phyloP scores from a whole-genome alignment of 30 jellyfish, hydroid and myxozoan species.

The Aurelia sp. region DNA sequence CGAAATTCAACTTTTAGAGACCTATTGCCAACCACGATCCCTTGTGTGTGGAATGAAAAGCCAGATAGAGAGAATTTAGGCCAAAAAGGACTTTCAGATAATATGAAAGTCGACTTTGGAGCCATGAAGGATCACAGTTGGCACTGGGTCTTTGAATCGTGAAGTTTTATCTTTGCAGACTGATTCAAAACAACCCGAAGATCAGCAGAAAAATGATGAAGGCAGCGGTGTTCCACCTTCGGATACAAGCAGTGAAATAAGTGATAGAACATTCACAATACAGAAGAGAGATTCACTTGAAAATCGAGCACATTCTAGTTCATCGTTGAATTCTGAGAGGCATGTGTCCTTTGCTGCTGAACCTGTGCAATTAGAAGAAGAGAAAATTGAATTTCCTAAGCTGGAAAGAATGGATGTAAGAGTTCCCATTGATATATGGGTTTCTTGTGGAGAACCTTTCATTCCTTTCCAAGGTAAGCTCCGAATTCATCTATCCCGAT shows the following conservation, averaged over 20 bases:
- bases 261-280: constrained; percentile 18
- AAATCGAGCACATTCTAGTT: not conserved
- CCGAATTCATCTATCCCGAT: not conserved
- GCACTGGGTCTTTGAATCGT: too few species aligned
- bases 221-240: not conserved
- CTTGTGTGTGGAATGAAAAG: too few species aligned
- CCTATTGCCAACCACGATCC: too few species aligned
- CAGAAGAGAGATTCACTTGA: constrained; percentile 1
- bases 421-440: constrained; percentile 94
- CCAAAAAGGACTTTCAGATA: too few species aligned
- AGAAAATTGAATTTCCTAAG: not conserved
- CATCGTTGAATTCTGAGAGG: constrained; percentile 19
- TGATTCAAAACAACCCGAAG: too few species aligned
- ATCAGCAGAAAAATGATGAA: too few species aligned
- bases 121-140: too few species aligned
- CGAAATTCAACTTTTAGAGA: too few species aligned
- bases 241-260: constrained; percentile 5
- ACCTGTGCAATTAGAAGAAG: not conserved
- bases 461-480: constrained; percentile 69
- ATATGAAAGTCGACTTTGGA: too few species aligned
- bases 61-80: too few species aligned
- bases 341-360: constrained; percentile 50
- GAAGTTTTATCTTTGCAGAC: too few species aligned
- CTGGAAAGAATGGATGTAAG: constrained; percentile 82
- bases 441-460: constrained; percentile 87